Evolutionary conservation across 2,113 vertebrate genomes (phyloP).

Genomic region (Probosciger aterrimus): DNA sequence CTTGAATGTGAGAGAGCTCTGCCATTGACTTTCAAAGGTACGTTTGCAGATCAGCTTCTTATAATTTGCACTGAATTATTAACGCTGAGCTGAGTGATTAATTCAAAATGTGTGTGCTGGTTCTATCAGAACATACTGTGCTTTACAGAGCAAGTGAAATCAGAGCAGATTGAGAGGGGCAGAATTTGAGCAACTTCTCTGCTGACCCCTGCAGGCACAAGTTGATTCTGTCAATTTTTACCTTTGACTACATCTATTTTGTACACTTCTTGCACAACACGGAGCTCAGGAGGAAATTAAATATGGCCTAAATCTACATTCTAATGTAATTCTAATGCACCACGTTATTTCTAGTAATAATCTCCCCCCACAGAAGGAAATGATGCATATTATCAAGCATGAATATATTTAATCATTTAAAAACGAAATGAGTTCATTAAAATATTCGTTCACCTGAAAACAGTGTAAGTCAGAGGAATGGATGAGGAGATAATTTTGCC

Average conservation of each 20-base stretch:
- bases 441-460: not conserved
- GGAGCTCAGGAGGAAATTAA: constrained; percentile 1
- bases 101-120: not conserved
- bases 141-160: not conserved
- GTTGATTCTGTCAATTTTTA: not conserved
- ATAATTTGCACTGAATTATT: constrained; percentile 45
- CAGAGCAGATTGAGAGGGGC: not conserved
- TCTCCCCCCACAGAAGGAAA: not conserved
- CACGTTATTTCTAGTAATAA: constrained; percentile 12
- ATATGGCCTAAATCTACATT: constrained; percentile 27
- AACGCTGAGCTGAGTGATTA: not conserved
- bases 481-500: not conserved
- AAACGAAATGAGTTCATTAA: constrained; percentile 34
- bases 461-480: not conserved
- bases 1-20: not conserved
- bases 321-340: constrained; percentile 36
- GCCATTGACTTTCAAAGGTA: not conserved
- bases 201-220: constrained; percentile 43
- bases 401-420: constrained; percentile 37
- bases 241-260: not conserved
- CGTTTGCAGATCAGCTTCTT: not conserved
- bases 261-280: not conserved
- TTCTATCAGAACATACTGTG: not conserved
- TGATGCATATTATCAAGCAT: constrained; percentile 3
- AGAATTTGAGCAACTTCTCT: not conserved